phyloP scores from a whole-genome alignment of 2,888 invertebrate genomes.

The Pandemis corylana region DNA sequence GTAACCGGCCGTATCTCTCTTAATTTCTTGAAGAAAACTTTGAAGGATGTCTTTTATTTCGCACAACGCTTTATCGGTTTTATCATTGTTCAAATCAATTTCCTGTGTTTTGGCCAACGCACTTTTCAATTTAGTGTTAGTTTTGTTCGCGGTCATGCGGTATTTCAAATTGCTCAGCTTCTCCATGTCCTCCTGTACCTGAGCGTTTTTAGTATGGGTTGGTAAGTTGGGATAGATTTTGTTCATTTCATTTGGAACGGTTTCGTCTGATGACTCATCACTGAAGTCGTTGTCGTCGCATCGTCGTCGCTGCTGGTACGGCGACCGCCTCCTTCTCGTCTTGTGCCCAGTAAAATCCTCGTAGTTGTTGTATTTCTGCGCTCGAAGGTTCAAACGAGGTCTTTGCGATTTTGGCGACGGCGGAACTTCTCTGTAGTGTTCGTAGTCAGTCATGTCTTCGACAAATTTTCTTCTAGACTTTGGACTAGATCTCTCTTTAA shows the following conservation, averaged over 20 bases:
- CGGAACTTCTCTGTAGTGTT: conserved; percentile 69
- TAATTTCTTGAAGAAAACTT: conserved; percentile 73
- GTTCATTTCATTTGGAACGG: conserved; percentile 36
- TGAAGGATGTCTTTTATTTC: conserved; percentile 79
- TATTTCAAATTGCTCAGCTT: conserved; percentile 55
- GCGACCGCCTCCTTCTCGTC: conserved; percentile 44
- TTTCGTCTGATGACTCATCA: conserved; percentile 49
- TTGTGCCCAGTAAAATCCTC: conserved; percentile 53
- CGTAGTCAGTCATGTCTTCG: conserved; percentile 55
- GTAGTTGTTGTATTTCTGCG: conserved; percentile 62
- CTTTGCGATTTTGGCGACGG: conserved; percentile 73
- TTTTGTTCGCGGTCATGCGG: conserved; percentile 50
- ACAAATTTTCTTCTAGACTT: conserved; percentile 67
- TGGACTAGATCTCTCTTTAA: conserved; percentile 76
- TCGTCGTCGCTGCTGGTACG: conserved; percentile 46
- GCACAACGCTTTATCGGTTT: conserved; percentile 72
- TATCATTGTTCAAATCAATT: conserved; percentile 57
- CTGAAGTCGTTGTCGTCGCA: conserved; percentile 47
- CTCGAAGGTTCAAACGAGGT: conserved; percentile 71
- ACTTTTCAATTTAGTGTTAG: conserved; percentile 48
- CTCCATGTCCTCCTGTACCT: conserved; percentile 50
- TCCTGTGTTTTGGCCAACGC: conserved; percentile 63
- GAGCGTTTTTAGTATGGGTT: conserved; percentile 45
- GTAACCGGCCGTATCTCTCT: conserved; percentile 63
- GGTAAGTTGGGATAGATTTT: conserved; percentile 37